phyloP scores from a whole-genome alignment of 2,113 vertebrate genomes.

The Rutilus rutilus region DNA sequence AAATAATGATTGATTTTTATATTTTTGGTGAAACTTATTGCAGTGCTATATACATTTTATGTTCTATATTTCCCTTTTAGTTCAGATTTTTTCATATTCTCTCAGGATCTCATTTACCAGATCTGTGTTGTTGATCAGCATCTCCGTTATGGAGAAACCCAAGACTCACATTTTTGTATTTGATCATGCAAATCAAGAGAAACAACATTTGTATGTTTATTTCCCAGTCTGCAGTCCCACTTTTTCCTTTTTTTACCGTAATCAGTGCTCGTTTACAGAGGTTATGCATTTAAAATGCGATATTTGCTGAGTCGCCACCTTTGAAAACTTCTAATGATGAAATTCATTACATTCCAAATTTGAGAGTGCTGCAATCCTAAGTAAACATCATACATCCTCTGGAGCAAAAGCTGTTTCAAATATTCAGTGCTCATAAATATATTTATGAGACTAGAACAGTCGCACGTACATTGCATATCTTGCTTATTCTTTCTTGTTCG shows the following conservation, averaged over 20 bases:
- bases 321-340: slow-evolving; percentile 65
- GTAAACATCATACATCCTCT: slow-evolving; percentile 28
- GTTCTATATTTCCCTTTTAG: not conserved
- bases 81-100: not conserved
- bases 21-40: not conserved
- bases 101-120: slow-evolving; percentile 23
- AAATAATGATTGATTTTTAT: slow-evolving; percentile 3
- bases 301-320: slow-evolving; percentile 66
- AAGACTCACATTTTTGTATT: slow-evolving; percentile 21
- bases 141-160: not conserved
- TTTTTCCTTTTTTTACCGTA: not conserved
- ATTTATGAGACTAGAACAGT: slow-evolving; percentile 7
- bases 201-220: not conserved
- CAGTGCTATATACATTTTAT: not conserved
- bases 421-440: slow-evolving; percentile 29
- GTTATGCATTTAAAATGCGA: not conserved
- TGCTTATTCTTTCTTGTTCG: not conserved
- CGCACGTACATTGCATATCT: not conserved
- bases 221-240: not conserved
- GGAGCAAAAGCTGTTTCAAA: slow-evolving; percentile 12
- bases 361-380: slow-evolving; percentile 31
- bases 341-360: slow-evolving; percentile 64
- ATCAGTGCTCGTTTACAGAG: slow-evolving; percentile 9
- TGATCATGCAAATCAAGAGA: slow-evolving; percentile 21
- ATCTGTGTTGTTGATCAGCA: not conserved